Evolutionary conservation across 2,113 vertebrate species (phyloP).

Genomic region (Clinocottus analis): DNA sequence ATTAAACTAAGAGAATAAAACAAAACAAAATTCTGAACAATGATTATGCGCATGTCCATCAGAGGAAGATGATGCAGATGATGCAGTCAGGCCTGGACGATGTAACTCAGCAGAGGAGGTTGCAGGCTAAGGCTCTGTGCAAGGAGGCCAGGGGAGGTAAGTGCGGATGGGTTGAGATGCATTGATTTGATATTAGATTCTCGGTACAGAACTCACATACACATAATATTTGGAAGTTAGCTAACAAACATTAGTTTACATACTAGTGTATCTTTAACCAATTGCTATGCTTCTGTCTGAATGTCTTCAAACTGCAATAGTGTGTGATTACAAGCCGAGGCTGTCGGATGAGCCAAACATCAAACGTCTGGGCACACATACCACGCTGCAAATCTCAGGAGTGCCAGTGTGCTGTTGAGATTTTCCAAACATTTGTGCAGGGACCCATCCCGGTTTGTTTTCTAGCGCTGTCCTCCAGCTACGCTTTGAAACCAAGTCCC

Average conservation of each 20-base stretch:
- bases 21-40: neutral
- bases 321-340: constrained; percentile 26
- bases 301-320: neutral
- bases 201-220: neutral
- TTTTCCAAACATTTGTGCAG: constrained; percentile 51
- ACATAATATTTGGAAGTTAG: neutral
- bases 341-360: constrained; percentile 49
- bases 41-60: neutral
- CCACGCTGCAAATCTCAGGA: constrained; percentile 27
- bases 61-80: constrained; percentile 67
- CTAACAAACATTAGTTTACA: neutral
- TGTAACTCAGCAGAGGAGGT: constrained; percentile 74
- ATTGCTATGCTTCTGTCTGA: neutral
- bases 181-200: neutral
- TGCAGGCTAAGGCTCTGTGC: constrained; percentile 80
- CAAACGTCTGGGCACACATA: constrained; percentile 52
- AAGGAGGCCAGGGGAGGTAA: constrained; percentile 78
- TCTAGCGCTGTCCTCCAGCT: constrained; percentile 46
- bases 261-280: constrained; percentile 8
- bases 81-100: constrained; percentile 67
- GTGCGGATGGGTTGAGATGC: constrained; percentile 6
- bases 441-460: constrained; percentile 59
- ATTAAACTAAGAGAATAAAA: neutral
- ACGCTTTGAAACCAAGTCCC: constrained; percentile 64
- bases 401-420: constrained; percentile 32